These are phyloP conservation scores for Drosophila atroscutellata DNA, from an alignment of 2,888 invertebrate genomes.

Conservation along the genomic window DNA sequence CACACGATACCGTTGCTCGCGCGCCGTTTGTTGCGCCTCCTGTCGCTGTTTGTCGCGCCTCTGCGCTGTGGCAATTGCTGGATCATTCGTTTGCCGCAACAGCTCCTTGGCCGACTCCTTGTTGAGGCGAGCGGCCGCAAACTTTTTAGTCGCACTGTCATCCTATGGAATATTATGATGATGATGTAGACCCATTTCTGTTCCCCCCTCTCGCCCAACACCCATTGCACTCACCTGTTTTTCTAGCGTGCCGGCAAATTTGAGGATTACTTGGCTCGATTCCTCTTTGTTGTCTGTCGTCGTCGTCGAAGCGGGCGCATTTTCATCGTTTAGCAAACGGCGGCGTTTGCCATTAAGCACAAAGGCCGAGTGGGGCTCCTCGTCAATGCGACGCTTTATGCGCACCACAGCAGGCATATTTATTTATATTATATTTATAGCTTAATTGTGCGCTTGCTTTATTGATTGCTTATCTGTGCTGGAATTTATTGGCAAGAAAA, in stretches of 20 bases:
- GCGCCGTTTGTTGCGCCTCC: constrained; percentile 85
- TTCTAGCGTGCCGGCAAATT: constrained; percentile 90
- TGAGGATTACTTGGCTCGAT: constrained; percentile 88
- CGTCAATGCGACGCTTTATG: constrained; percentile 90
- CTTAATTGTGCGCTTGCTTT: background rate
- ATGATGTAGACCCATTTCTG: background rate
- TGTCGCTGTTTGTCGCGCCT: constrained; percentile 85
- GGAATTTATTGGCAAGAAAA: constrained; percentile 24
- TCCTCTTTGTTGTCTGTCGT: constrained; percentile 71
- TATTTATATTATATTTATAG: constrained; percentile 61
- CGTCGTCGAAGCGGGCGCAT: constrained; percentile 24
- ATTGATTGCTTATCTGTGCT: constrained; percentile 19
- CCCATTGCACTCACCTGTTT: constrained; percentile 86
- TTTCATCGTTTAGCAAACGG: constrained; percentile 86
- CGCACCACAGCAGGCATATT: constrained; percentile 87
- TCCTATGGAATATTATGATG: constrained; percentile 78
- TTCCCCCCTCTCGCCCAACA: background rate
- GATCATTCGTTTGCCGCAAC: constrained; percentile 84
- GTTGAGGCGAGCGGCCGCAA: constrained; percentile 84
- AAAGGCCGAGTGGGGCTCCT: constrained; percentile 90
- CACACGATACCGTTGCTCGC: constrained; percentile 87
- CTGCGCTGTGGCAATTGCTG: constrained; percentile 83
- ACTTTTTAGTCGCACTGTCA: constrained; percentile 85
- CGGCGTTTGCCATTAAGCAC: constrained; percentile 90
- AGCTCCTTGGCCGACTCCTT: constrained; percentile 85